Evolutionary conservation across 2,797 vertebrate genomes (phyloP).

Genomic region (Danio jaintianensis): DNA sequence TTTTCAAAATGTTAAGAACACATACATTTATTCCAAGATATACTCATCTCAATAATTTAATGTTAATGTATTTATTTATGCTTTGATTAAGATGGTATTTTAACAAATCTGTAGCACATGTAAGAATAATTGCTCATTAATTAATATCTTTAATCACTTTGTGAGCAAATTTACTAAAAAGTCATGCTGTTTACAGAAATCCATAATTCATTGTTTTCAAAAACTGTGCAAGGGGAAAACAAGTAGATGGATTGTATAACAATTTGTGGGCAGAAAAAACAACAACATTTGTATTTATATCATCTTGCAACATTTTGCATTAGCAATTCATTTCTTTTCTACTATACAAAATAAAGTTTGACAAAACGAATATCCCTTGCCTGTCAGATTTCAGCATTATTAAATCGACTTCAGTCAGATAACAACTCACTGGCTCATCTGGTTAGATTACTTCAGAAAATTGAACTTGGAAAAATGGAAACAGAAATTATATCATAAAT

Average conservation of each 20-base stretch:
- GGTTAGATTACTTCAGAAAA: background rate
- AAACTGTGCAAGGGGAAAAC: background rate
- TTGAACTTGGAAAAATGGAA: background rate
- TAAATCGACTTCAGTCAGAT: background rate
- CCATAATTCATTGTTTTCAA: background rate
- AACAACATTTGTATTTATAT: too few species aligned
- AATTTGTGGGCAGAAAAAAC: background rate
- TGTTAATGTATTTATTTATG: too few species aligned
- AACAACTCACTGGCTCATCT: background rate
- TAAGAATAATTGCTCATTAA: background rate
- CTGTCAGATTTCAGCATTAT: background rate
- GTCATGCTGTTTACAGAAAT: background rate
- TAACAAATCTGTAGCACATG: background rate
- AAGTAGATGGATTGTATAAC: background rate
- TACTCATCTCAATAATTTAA: too few species aligned
- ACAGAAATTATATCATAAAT: background rate
- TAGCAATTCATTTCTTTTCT: too few species aligned
- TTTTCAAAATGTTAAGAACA: too few species aligned
- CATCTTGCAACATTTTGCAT: too few species aligned
- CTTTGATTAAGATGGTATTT: too few species aligned
- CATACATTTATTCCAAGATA: too few species aligned
- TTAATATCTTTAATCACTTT: background rate
- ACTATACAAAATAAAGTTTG: background rate
- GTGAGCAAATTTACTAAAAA: background rate
- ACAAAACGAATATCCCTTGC: background rate